These are phyloP conservation scores for Drosophila suboccidentalis DNA, from an alignment of 2,888 invertebrate genomes.

Conservation along the genomic window DNA sequence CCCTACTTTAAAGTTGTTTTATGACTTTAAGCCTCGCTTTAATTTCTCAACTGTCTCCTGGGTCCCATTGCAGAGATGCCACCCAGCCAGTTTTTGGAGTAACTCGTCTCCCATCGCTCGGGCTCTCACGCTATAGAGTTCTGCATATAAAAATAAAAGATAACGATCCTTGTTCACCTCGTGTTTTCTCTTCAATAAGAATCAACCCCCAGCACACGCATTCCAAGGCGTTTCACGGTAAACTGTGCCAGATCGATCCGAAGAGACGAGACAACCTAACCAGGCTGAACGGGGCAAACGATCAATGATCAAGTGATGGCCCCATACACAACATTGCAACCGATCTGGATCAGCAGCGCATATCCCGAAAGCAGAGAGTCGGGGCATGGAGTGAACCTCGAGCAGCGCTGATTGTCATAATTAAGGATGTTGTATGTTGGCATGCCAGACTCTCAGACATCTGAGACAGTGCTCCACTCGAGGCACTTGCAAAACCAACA, in stretches of 20 bases:
- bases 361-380: constrained; percentile 31
- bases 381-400: constrained; percentile 48
- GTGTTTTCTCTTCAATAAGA: constrained; percentile 9
- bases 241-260: constrained; percentile 61
- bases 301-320: constrained; percentile 42
- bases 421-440: constrained; percentile 77
- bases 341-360: constrained; percentile 72
- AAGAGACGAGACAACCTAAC: background rate
- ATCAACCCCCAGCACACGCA: constrained; percentile 49
- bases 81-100: constrained; percentile 32
- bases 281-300: constrained; percentile 11
- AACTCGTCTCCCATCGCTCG: constrained; percentile 14
- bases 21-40: background rate
- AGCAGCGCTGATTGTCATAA: constrained; percentile 77
- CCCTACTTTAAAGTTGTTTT: background rate
- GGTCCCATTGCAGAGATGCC: constrained; percentile 11
- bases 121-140: constrained; percentile 43
- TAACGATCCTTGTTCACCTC: constrained; percentile 37
- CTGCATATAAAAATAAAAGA: constrained; percentile 23
- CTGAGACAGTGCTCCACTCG: constrained; percentile 47
- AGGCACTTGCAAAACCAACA: constrained; percentile 76
- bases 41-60: constrained; percentile 14
- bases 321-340: constrained; percentile 58
- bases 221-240: constrained; percentile 62
- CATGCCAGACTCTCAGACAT: constrained; percentile 55